Percentiles rank a stretch among this genome's conserved stretches.
These are phyloP conservation scores for Lithophane socia DNA, from an alignment of 2,888 invertebrate genomes.

Conservation along the genomic window DNA sequence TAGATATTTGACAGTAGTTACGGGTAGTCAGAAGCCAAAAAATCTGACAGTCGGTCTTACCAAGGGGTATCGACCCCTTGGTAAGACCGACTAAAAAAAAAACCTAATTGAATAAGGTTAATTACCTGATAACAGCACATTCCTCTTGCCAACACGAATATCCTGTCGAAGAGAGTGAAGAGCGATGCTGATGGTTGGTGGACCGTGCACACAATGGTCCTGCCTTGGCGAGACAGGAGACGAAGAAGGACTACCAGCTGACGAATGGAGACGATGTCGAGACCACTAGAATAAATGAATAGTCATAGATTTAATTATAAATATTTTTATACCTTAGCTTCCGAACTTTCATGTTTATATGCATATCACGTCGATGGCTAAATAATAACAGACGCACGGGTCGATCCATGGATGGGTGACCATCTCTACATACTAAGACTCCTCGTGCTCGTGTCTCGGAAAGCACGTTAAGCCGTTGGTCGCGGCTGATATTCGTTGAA, in stretches of 20 bases:
- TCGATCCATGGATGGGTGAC: too few relatives aligned
- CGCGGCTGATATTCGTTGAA: too few relatives aligned
- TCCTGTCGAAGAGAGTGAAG: conserved; percentile 93
- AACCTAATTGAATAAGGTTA: accelerated
- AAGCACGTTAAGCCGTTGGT: too few relatives aligned
- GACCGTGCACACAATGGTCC: conserved; percentile 95
- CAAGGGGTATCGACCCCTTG: too few relatives aligned
- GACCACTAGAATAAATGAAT: conserved; percentile 88
- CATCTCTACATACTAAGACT: too few relatives aligned
- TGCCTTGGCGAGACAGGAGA: conserved; percentile 92
- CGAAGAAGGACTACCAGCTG: conserved; percentile 93
- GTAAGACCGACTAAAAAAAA: too few relatives aligned
- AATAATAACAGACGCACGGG: too few relatives aligned
- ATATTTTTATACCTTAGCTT: background rate
- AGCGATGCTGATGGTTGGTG: conserved; percentile 95
- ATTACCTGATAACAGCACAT: conserved; percentile 89
- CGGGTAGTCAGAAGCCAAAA: too few relatives aligned
- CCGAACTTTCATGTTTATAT: background rate
- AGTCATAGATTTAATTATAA: background rate
- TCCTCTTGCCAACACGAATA: conserved; percentile 92
- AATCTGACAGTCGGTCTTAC: too few relatives aligned
- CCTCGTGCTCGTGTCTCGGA: too few relatives aligned
- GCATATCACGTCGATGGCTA: background rate
- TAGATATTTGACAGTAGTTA: too few relatives aligned
- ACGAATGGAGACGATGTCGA: conserved; percentile 94